Evolutionary conservation across 2,113 vertebrate species (phyloP).

Genomic region (Lycaon pictus): DNA sequence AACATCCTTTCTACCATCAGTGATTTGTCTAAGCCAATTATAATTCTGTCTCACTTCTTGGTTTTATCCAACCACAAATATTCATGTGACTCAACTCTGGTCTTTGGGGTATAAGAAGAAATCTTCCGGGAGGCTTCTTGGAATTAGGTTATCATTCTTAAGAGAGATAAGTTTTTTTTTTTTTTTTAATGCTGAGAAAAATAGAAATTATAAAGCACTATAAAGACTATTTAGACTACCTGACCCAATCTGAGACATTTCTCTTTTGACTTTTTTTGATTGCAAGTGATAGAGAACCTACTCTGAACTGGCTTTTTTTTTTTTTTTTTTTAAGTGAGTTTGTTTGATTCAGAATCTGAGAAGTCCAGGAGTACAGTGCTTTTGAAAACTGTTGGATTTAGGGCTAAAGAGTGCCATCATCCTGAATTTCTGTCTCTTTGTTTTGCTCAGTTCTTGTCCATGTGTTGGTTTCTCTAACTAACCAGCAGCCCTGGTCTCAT

Average conservation of each 20-base stretch:
- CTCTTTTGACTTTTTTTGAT: neutral
- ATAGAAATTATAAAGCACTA: neutral
- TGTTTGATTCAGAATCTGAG: neutral
- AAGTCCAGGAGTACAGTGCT: neutral
- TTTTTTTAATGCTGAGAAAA: slow-evolving; percentile 19
- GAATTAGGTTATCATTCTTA: neutral
- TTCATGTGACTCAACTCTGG: neutral
- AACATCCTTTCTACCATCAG: neutral
- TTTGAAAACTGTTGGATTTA: neutral
- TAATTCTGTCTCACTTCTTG: neutral
- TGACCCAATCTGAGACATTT: neutral
- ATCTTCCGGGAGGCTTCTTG: neutral
- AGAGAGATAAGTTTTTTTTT: neutral
- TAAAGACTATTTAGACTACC: neutral
- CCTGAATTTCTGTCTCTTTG: neutral
- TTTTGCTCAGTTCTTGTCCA: neutral
- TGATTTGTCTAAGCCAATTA: neutral
- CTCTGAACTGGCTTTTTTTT: neutral
- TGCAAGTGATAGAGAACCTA: neutral
- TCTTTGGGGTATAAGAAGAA: neutral
- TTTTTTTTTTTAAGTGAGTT: neutral
- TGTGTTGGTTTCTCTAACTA: neutral
- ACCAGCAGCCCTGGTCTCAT: neutral
- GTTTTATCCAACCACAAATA: neutral
- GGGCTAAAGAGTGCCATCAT: neutral